Percentiles rank a stretch among this genome's conserved stretches.
These are phyloP conservation scores for Chaetodon trifascialis DNA, from an alignment of 2,113 vertebrate species.

Conservation along the genomic window DNA sequence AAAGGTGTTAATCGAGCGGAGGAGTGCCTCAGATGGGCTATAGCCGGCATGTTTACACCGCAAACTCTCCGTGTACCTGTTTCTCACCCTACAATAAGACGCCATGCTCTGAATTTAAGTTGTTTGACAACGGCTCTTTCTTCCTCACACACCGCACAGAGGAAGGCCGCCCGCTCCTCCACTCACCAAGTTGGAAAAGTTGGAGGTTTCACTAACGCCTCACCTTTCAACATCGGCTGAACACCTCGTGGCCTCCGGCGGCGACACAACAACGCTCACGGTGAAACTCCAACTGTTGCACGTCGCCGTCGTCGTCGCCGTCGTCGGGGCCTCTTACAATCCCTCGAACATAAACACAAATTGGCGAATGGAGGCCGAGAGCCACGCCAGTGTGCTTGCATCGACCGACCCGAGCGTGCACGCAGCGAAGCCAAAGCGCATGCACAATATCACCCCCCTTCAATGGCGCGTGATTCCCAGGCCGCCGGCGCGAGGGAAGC, in stretches of 20 bases:
- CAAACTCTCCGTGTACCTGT: not conserved
- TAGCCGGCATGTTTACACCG: not conserved
- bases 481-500: slow-evolving; percentile 63
- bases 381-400: slow-evolving; percentile 72
- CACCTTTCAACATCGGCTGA: slow-evolving; percentile 37
- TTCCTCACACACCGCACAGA: slow-evolving; percentile 49
- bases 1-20: slow-evolving; percentile 68
- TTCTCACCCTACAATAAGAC: not conserved
- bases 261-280: not conserved
- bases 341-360: slow-evolving; percentile 76
- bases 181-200: slow-evolving; percentile 79
- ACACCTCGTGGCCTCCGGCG: slow-evolving; percentile 32
- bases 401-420: slow-evolving; percentile 72
- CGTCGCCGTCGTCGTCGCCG: slow-evolving; percentile 25
- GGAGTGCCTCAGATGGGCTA: not conserved
- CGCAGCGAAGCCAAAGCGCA: slow-evolving; percentile 65
- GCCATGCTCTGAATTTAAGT: slow-evolving; percentile 1
- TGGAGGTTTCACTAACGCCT: slow-evolving; percentile 63
- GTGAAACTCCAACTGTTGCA: slow-evolving; percentile 67
- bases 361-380: slow-evolving; percentile 81
- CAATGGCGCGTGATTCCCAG: slow-evolving; percentile 78
- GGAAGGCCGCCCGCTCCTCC: slow-evolving; percentile 60
- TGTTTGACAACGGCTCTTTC: slow-evolving; percentile 41
- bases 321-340: slow-evolving; percentile 12
- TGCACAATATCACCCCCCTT: slow-evolving; percentile 68